phyloP scores from a whole-genome alignment of 2,888 invertebrate species.

The Acronicta alni region DNA sequence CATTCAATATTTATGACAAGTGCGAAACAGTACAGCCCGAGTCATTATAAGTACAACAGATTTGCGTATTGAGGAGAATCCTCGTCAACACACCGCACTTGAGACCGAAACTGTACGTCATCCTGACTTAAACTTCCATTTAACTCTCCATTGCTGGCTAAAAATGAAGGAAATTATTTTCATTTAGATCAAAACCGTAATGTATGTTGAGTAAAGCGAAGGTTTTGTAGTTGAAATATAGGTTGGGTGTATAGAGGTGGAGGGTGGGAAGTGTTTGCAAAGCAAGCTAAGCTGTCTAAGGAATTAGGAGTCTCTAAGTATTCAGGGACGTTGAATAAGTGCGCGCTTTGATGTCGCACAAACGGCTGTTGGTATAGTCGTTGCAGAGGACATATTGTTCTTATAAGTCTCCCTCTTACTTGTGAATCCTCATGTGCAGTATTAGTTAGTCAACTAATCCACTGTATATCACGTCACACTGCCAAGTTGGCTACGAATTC shows the following conservation, averaged over 20 bases:
- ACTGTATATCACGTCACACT: no score
- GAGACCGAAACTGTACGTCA: background rate
- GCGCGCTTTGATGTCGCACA: constrained; percentile 54
- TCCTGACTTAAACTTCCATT: background rate
- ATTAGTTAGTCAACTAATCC: no score
- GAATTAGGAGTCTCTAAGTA: constrained; percentile 57
- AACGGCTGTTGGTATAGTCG: constrained; percentile 33
- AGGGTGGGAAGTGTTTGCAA: constrained; percentile 54
- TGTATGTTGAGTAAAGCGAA: background rate
- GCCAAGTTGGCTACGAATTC: no score
- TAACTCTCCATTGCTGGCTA: background rate
- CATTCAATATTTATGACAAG: constrained; percentile 43
- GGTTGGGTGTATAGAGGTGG: constrained; percentile 22
- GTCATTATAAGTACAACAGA: constrained; percentile 50
- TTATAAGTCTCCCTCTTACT: background rate
- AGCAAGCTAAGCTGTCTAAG: constrained; percentile 61
- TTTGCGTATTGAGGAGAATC: constrained; percentile 48
- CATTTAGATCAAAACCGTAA: background rate
- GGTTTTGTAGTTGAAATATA: background rate
- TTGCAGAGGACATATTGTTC: constrained; percentile 11
- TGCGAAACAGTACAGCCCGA: constrained; percentile 27
- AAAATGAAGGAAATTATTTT: rapidly evolving
- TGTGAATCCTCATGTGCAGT: no score
- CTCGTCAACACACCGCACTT: constrained; percentile 34
- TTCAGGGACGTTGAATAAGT: constrained; percentile 44